phyloP scores from a whole-genome alignment of 2,888 invertebrate genomes.

The Anticlea derivata region DNA sequence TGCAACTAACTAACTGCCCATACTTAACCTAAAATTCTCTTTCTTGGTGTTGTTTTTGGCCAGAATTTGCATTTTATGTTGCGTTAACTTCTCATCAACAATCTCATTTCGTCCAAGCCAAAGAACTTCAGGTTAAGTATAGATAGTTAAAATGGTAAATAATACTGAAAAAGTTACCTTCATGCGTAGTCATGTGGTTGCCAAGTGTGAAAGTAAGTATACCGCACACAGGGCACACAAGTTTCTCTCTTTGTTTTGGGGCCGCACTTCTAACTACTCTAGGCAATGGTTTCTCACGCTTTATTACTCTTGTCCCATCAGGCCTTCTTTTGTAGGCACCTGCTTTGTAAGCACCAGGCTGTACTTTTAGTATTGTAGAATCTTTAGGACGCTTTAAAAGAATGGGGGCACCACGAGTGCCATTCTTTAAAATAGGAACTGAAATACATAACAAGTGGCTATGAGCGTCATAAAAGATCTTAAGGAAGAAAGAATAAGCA shows the following conservation, averaged over 20 bases:
- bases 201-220: slow-evolving; percentile 75
- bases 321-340: slow-evolving; percentile 52
- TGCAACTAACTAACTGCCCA: too few species aligned
- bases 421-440: slow-evolving; percentile 78
- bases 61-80: too few species aligned
- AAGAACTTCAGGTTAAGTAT: too few species aligned
- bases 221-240: slow-evolving; percentile 79
- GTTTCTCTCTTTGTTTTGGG: slow-evolving; percentile 70
- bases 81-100: too few species aligned
- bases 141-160: too few species aligned
- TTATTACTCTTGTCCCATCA: slow-evolving; percentile 40
- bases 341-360: slow-evolving; percentile 56
- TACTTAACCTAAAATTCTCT: too few species aligned
- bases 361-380: slow-evolving; percentile 70
- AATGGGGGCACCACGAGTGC: slow-evolving; percentile 70
- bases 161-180: too few species aligned
- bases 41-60: too few species aligned
- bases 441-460: slow-evolving; percentile 19
- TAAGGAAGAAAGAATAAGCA: too few species aligned
- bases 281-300: slow-evolving; percentile 54
- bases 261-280: slow-evolving; percentile 55
- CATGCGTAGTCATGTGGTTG: slow-evolving; percentile 77
- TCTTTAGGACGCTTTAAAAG: slow-evolving; percentile 75
- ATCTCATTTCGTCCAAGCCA: too few species aligned
- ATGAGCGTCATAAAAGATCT: background rate